Evolutionary conservation across 2,797 vertebrate species (phyloP), one percentile per base, ranked within the genome.

Genomic region (Tangara arthus): DNA sequence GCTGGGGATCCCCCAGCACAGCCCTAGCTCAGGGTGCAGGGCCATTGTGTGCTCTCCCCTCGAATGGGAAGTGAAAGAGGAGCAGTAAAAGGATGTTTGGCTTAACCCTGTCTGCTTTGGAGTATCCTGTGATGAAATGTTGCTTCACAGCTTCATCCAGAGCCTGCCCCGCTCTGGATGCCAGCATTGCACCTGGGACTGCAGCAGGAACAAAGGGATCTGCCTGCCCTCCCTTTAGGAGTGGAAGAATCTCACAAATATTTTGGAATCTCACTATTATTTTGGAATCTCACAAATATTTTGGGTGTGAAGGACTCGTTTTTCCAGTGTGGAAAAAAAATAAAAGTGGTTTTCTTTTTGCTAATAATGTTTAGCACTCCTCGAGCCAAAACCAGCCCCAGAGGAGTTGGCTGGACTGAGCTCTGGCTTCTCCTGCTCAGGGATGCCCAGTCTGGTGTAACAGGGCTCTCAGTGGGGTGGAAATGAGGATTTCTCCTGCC

Each of bases 71-170:
- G 87, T 76, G 91, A 94, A 94, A 94, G 73, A 86, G 68, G 8
- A 55, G 65, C 34, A 19, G 57, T 14, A 30, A 75, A 89, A 92
- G 92, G 93, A 94, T 93, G 94, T 96, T 93, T 71, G 55, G 72
- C 89, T 93, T 91, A 95, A 94, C 91, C 89, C 91, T 70, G 79
- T 86, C 79, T 90, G 95, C 85, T 83, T 66, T 16, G 71, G 92
- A 92, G 81, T 60, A 80, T 90, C 94, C 90, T 89, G 80, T 87
- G 93, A 42, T 92, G 92, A 90, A 87, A 87, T 18, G 60, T 20
- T 39, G 83, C 75, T 90, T 73, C 72, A 8, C 64, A 85, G 53
- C 86, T 35, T 55, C 81, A 82, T 57, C 52, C 82, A 90, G 61
- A 41, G 63, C 78, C n/a, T 0, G 7, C 55, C 53, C 55, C 0